Conservation (phyloP, 2,113 vertebrate species). For the Siniperca knerii region DNA sequence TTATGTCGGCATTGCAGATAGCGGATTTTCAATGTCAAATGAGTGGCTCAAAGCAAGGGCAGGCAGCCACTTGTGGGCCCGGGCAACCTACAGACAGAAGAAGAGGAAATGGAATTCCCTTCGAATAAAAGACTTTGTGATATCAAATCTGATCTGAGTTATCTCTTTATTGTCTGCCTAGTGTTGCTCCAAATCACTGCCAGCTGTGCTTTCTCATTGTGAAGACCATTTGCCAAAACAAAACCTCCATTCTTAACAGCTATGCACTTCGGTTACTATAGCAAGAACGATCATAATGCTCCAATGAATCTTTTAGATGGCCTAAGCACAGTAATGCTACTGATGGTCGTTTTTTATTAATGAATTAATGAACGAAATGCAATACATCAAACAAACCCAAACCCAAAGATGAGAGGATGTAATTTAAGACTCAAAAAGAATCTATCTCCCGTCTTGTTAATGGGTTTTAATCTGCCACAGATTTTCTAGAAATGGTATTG, state of each 20-base stretch:
- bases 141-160: slow-evolving; percentile 65
- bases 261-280: not conserved
- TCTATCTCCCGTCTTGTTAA: slow-evolving; percentile 13
- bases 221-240: slow-evolving; percentile 42
- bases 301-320: slow-evolving; percentile 20
- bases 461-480: not conserved
- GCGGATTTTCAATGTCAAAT: slow-evolving; percentile 73
- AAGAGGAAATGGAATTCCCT: slow-evolving; percentile 64
- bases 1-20: slow-evolving; percentile 42
- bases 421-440: slow-evolving; percentile 26
- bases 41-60: slow-evolving; percentile 64
- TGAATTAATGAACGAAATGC: not conserved
- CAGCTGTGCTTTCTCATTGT: slow-evolving; percentile 55
- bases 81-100: slow-evolving; percentile 54
- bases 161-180: slow-evolving; percentile 59
- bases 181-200: slow-evolving; percentile 52
- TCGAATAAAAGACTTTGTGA: slow-evolving; percentile 58
- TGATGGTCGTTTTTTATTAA: not conserved
- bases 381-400: slow-evolving; percentile 10
- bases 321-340: not conserved
- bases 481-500: not conserved
- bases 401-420: slow-evolving; percentile 14
- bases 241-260: slow-evolving; percentile 34
- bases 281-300: not conserved
- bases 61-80: slow-evolving; percentile 53